phyloP scores from a whole-genome alignment of 2,797 vertebrate genomes.

The Squalus acanthias region DNA sequence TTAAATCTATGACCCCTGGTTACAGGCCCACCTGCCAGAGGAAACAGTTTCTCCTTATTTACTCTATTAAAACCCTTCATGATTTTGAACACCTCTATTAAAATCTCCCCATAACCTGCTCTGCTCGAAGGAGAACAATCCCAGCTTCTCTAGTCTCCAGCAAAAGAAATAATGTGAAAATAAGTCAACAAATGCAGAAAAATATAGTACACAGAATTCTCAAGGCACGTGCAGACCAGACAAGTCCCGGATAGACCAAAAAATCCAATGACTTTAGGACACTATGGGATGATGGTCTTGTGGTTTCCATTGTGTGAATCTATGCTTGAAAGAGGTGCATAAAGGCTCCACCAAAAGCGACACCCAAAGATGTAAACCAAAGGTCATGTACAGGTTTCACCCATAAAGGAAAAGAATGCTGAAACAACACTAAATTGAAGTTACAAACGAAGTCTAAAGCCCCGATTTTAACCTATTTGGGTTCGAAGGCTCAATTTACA shows the following conservation, averaged over 20 bases:
- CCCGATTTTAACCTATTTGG: neutral
- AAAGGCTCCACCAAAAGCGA: neutral
- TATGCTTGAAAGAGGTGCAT: neutral
- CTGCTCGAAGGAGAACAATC: too few relatives aligned
- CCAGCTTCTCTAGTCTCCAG: too few relatives aligned
- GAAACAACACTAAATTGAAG: neutral
- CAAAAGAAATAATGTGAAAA: neutral
- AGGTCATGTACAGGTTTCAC: neutral
- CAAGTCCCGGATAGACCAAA: neutral
- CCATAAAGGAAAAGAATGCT: neutral
- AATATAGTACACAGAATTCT: neutral
- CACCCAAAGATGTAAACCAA: neutral
- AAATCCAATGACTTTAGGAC: neutral
- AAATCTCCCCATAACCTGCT: too few relatives aligned
- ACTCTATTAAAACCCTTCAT: too few relatives aligned
- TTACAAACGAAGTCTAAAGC: neutral
- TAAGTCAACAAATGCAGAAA: neutral
- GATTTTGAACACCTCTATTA: too few relatives aligned
- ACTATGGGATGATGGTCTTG: neutral
- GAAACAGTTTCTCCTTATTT: too few relatives aligned
- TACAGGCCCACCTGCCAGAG: too few relatives aligned
- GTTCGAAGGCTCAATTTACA: neutral
- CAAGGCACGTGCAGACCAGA: neutral
- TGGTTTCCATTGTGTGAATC: neutral
- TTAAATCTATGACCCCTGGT: too few relatives aligned